Evolutionary conservation across 2,888 invertebrate genomes (phyloP).

Genomic region (Agriotes lineatus): DNA sequence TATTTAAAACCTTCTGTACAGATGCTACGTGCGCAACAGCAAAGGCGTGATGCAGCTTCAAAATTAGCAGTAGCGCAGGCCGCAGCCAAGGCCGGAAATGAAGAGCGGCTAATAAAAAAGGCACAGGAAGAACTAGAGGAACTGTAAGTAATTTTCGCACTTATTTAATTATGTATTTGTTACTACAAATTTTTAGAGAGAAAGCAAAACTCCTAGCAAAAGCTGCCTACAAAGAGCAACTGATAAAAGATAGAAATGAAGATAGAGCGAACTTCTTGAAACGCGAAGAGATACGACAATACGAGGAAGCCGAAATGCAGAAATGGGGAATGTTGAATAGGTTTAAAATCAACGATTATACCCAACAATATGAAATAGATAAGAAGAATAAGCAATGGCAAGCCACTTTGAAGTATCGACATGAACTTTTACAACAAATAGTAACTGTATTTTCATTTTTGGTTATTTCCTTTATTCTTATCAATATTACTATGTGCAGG

Average conservation of each 20-base stretch:
- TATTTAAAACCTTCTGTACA: too few relatives aligned
- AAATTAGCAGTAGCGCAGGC: conserved; percentile 65
- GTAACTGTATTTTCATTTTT: too few relatives aligned
- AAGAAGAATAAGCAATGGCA: conserved; percentile 63
- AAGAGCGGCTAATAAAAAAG: conserved; percentile 67
- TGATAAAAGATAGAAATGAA: conserved; percentile 55
- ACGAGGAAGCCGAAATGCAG: conserved; percentile 64
- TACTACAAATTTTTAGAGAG: conserved; percentile 60
- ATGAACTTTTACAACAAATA: conserved; percentile 67
- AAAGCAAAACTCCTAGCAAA: conserved; percentile 61
- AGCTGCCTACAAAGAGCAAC: conserved; percentile 56
- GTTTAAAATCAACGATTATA: conserved; percentile 69
- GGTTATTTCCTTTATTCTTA: not conserved
- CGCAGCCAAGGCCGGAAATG: conserved; percentile 64
- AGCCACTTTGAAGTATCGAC: conserved; percentile 65
- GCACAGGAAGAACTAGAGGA: conserved; percentile 67
- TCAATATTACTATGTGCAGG: conserved; percentile 42
- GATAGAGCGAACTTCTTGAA: conserved; percentile 58
- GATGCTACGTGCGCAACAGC: conserved; percentile 64
- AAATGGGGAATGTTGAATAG: conserved; percentile 73
- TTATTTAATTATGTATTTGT: too few relatives aligned
- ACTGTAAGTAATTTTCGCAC: too few relatives aligned
- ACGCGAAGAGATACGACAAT: conserved; percentile 59
- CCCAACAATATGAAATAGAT: conserved; percentile 66
- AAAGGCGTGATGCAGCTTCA: conserved; percentile 67